phyloP scores from a whole-genome alignment of 2,888 invertebrate genomes.

The Andrena trimmerana region DNA sequence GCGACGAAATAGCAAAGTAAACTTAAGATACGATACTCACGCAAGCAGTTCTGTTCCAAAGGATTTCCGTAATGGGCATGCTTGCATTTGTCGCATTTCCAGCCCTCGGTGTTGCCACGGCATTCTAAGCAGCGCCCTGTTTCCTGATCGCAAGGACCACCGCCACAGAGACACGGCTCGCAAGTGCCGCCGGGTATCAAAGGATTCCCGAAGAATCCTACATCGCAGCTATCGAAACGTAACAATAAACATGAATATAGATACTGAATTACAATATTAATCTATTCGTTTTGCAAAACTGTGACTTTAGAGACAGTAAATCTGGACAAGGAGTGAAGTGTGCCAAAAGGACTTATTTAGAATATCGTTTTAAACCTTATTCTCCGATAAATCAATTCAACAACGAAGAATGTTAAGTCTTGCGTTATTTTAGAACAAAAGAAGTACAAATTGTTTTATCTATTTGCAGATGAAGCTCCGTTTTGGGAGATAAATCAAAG shows the following conservation, averaged over 20 bases:
- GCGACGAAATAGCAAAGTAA: constrained; percentile 15
- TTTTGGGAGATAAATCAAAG: too few species aligned
- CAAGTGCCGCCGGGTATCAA: constrained; percentile 90
- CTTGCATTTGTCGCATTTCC: constrained; percentile 88
- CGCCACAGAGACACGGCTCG: constrained; percentile 93
- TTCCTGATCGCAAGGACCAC: constrained; percentile 93
- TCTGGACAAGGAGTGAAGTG: too few species aligned
- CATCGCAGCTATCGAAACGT: constrained; percentile 88
- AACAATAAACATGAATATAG: neutral
- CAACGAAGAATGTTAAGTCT: too few species aligned
- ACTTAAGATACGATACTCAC: constrained; percentile 79
- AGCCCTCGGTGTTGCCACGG: constrained; percentile 90
- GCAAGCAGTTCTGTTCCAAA: constrained; percentile 87
- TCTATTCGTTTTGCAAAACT: neutral
- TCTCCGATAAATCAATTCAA: too few species aligned
- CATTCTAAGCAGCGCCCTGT: constrained; percentile 96
- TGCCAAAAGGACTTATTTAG: too few species aligned
- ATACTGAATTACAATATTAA: neutral
- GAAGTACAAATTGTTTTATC: too few species aligned
- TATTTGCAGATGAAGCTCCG: too few species aligned
- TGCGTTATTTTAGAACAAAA: too few species aligned
- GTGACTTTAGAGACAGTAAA: neutral
- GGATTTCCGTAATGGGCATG: constrained; percentile 89
- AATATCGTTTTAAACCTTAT: too few species aligned
- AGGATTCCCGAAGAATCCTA: constrained; percentile 95